phyloP scores from a whole-genome alignment of 2,113 vertebrate genomes.

The Toxostoma redivivum region DNA sequence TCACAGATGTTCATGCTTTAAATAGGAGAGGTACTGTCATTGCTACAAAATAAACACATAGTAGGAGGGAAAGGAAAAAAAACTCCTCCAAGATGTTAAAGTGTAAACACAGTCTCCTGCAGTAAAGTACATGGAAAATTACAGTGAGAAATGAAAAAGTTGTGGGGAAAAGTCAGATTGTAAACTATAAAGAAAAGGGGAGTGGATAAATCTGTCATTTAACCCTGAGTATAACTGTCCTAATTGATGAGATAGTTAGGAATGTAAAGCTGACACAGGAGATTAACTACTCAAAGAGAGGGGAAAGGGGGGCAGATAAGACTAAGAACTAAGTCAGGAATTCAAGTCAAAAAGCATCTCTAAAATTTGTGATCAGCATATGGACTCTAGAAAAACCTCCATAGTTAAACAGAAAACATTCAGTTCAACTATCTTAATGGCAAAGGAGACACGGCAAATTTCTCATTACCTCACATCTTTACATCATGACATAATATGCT shows the following conservation, averaged over 20 bases:
- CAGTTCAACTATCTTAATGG: neutral
- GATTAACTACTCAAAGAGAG: neutral
- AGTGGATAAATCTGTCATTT: neutral
- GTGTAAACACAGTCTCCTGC: neutral
- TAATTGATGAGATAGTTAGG: neutral
- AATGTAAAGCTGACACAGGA: neutral
- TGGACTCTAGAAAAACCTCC: neutral
- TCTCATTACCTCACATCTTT: neutral
- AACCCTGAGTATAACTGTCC: neutral
- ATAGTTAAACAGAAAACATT: neutral
- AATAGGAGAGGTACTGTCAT: neutral
- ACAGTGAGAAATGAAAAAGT: neutral
- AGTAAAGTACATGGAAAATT: neutral
- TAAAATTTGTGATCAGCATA: neutral
- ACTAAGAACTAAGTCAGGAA: neutral
- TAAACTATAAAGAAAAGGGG: neutral
- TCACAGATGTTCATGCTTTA: conserved; percentile 9
- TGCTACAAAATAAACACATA: neutral
- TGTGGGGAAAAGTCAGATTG: neutral
- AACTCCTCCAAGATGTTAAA: neutral
- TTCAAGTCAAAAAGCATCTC: neutral
- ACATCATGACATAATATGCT: neutral
- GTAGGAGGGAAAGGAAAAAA: neutral
- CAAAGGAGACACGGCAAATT: neutral
- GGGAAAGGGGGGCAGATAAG: neutral